These are phyloP conservation scores for Ceratosolen solmsi DNA, from an alignment of 1,140 invertebrate genomes.

Conservation along the genomic window DNA sequence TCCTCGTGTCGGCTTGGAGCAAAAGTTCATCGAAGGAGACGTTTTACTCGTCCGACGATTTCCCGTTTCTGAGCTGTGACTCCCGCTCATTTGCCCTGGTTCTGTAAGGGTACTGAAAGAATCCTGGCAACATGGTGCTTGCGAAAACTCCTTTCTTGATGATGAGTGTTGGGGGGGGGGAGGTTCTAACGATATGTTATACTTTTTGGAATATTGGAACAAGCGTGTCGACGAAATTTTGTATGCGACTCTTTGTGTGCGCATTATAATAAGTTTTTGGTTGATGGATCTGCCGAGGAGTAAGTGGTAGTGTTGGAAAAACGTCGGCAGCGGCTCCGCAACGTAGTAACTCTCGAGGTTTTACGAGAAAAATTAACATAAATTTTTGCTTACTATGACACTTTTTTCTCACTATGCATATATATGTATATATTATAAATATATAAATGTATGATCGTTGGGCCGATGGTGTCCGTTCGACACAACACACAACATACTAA, in stretches of 20 bases:
- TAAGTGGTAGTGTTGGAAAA: neutral
- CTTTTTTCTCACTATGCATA: neutral
- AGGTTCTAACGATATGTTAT: neutral
- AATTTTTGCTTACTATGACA: neutral
- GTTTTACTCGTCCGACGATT: neutral
- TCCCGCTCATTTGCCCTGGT: too few relatives aligned
- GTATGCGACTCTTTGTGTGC: too few relatives aligned
- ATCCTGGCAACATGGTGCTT: too few relatives aligned
- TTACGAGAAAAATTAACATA: constrained; percentile 23
- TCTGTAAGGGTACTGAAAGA: too few relatives aligned
- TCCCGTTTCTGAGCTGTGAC: too few relatives aligned
- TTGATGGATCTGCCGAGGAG: neutral
- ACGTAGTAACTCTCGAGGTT: neutral
- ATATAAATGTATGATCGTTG: neutral
- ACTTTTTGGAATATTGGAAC: neutral
- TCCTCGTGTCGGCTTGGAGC: constrained; percentile 8
- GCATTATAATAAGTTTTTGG: constrained; percentile 16
- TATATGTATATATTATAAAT: too few relatives aligned
- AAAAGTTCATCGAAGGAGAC: neutral
- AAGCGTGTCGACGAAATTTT: neutral
- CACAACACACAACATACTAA: constrained; percentile 4
- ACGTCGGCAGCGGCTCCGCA: neutral
- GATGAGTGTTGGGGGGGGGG: too few relatives aligned
- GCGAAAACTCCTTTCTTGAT: too few relatives aligned
- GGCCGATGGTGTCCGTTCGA: too few relatives aligned